These are phyloP conservation scores for Tringa solitaria DNA, from an alignment of 2,113 vertebrate species.

Conservation along the genomic window DNA sequence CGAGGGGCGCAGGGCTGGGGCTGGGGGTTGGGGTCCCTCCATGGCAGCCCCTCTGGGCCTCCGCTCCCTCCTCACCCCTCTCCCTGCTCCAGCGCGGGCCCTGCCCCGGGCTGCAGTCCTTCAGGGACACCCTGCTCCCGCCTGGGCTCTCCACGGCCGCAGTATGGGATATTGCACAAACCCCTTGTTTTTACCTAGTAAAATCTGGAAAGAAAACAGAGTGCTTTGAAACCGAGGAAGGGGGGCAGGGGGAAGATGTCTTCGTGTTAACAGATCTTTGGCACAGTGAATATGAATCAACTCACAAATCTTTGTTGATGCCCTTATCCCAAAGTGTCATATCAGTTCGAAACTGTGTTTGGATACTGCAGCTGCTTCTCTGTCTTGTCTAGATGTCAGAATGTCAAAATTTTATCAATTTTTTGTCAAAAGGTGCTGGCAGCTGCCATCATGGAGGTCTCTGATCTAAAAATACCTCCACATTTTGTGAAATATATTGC, in stretches of 20 bases:
- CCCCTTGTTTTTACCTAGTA: not conserved
- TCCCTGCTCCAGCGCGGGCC: not conserved
- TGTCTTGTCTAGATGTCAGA: conserved; percentile 4
- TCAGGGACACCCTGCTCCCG: not conserved
- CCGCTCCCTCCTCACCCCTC: not conserved
- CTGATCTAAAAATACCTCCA: not conserved
- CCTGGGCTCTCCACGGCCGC: not conserved
- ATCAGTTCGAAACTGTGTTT: not conserved
- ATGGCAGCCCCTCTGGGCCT: not conserved
- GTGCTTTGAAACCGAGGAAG: not conserved
- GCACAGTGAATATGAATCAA: not conserved
- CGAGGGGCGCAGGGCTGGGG: not conserved
- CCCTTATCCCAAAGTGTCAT: not conserved
- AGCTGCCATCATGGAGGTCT: not conserved
- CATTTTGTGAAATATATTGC: not conserved
- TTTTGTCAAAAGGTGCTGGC: not conserved
- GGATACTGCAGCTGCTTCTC: not conserved
- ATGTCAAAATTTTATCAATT: not conserved
- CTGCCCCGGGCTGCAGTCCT: not conserved
- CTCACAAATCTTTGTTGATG: not conserved
- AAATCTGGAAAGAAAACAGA: not conserved
- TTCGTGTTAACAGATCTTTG: not conserved
- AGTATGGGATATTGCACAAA: not conserved
- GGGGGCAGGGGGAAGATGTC: accelerated
- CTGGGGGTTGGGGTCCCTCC: not conserved